Evolutionary conservation across 2,113 vertebrate species (phyloP), one percentile per base, ranked within the genome.

Genomic region (Chloebia gouldiae): DNA sequence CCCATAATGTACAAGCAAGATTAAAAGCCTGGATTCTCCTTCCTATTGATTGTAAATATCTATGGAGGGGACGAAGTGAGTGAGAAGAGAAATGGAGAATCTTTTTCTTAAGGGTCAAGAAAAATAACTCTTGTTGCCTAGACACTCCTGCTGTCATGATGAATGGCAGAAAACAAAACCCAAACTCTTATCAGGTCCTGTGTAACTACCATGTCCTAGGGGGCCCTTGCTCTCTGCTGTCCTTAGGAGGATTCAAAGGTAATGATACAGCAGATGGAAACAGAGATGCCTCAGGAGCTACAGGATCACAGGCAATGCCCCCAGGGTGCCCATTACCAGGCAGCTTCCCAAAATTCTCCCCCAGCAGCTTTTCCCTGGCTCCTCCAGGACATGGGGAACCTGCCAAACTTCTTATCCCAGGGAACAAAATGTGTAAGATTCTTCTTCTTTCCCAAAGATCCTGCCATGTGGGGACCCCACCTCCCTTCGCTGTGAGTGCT

Each of bases 231-330:
- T 78, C 35, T 44, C 47, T 44, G 50, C 54, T 63, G 35, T 93
- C 42, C 72, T 35, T 66, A 37, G 23, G 23, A 50, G 54, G 31
- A 90, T 51, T 79, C 19, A 49, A 72, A 64, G 35, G 27, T 51
- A 66, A n/a, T 5, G 23, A 61, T 25, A 82, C 16, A 75, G 59
- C 83, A 92, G 49, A 44, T 31, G 27, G 40, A 64, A 71, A 59
- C 14, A 28, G n/a, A 78, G 66, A 23, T 61, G 15, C 14, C 40
- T 39, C n/a, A 54, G 71, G 22, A 82, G 42, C 44, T 47, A 35
- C 0, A 0, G 33, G 20, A 66, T 27, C 40, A 54, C 13, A 45
- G n/a, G 40, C 35, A 20, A 15, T 42, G 60, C 4, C 13, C 18
- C 25, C 30, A n/a, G 13, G 35, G 35, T 31, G 50, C 39, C 50